phyloP scores from a whole-genome alignment of 2,113 vertebrate genomes.

The Percina caprodes region DNA sequence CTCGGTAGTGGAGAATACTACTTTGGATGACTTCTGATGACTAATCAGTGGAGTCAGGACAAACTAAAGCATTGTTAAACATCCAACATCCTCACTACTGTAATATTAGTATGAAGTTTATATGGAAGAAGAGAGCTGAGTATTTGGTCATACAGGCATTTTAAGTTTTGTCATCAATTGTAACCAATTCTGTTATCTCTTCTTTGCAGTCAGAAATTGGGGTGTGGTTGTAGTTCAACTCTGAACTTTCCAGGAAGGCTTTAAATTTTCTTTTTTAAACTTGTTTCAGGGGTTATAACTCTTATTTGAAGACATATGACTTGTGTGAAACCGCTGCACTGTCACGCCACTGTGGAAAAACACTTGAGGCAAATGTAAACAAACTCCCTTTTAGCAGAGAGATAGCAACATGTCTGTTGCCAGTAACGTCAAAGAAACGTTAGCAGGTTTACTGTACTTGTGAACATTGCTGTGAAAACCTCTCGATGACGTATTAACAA shows the following conservation, averaged over 20 bases:
- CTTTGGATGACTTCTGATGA: not conserved
- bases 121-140: not conserved
- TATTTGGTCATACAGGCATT: not conserved
- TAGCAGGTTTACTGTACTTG: accelerated
- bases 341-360: not conserved
- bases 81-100: not conserved
- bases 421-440: not conserved
- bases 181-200: conserved; percentile 63
- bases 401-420: not conserved
- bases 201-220: conserved; percentile 46
- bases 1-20: not conserved
- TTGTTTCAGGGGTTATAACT: not conserved
- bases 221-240: conserved; percentile 62
- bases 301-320: not conserved
- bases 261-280: conserved; percentile 10
- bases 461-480: not conserved
- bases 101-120: not conserved
- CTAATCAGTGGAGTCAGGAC: not conserved
- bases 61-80: not conserved
- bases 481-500: not conserved
- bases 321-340: not conserved
- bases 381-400: not conserved
- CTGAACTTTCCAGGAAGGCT: not conserved
- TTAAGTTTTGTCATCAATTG: conserved; percentile 25
- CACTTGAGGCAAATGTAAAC: conserved; percentile 56